Conservation (phyloP, 2,797 vertebrate species). For the Synanceia verrucosa region DNA sequence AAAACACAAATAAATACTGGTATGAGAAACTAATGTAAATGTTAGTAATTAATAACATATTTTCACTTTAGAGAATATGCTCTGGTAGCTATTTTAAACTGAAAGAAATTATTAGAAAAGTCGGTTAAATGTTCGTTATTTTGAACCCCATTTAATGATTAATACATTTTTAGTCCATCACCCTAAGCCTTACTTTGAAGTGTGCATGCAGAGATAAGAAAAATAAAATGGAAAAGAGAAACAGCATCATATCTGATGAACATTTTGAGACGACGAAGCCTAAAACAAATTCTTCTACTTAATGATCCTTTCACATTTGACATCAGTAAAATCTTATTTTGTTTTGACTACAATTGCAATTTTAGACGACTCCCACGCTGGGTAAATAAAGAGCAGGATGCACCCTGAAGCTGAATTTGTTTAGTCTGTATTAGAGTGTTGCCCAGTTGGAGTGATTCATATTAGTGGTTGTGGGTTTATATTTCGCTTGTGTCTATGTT, state of each 20-base stretch:
- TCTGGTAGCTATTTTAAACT: background rate
- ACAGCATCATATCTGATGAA: background rate
- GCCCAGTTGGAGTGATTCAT: slow-evolving; percentile 20
- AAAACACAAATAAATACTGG: too few relatives aligned
- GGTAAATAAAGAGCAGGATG: slow-evolving; percentile 19
- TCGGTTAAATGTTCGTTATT: background rate
- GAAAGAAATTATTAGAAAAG: background rate
- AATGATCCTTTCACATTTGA: slow-evolving; percentile 18
- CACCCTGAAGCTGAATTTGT: slow-evolving; percentile 26
- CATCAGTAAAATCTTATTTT: slow-evolving; percentile 2
- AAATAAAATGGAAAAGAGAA: background rate
- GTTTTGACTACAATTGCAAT: background rate
- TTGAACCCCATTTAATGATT: background rate
- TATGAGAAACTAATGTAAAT: background rate
- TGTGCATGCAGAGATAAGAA: background rate
- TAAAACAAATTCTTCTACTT: background rate
- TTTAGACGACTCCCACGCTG: background rate
- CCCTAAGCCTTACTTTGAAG: background rate
- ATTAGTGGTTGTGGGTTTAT: slow-evolving; percentile 19
- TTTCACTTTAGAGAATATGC: background rate
- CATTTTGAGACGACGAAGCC: background rate
- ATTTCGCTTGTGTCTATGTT: slow-evolving; percentile 19
- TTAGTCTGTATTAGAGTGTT: slow-evolving; percentile 22
- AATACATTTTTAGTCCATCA: background rate
- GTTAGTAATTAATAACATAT: background rate